These are phyloP conservation scores for Leptatherina wallacei DNA, from an alignment of 2,797 vertebrate species.

Conservation along the genomic window DNA sequence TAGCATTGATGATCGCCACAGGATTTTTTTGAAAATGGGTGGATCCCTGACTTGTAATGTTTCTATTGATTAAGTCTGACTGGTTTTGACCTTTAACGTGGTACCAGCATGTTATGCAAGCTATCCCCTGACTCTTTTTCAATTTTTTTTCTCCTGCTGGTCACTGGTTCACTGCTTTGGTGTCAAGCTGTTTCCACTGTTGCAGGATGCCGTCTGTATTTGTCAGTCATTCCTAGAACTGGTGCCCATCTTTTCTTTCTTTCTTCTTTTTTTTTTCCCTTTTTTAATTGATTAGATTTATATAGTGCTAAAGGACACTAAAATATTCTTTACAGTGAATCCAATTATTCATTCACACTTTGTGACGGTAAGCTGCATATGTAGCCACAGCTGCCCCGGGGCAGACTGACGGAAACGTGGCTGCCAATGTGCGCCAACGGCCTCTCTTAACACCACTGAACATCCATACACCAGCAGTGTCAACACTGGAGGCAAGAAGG, in stretches of 20 bases:
- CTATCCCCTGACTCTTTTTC: constrained; percentile 8
- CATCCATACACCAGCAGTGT: too few species aligned
- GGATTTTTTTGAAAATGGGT: background rate
- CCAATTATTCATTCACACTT: too few species aligned
- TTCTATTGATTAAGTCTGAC: background rate
- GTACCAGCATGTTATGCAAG: constrained; percentile 7
- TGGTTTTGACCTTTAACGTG: constrained; percentile 6
- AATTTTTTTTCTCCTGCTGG: constrained; percentile 35
- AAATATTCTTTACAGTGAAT: too few species aligned
- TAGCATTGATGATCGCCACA: background rate
- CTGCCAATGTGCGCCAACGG: too few species aligned
- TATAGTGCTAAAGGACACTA: too few species aligned
- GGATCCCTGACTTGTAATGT: background rate
- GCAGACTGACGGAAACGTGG: too few species aligned
- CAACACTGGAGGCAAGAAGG: too few species aligned
- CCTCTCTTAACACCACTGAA: too few species aligned
- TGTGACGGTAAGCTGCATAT: too few species aligned
- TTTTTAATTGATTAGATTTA: constrained; percentile 10
- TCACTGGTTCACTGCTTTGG: constrained; percentile 8
- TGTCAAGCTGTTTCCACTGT: constrained; percentile 4
- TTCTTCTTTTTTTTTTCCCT: background rate
- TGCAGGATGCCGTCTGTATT: constrained; percentile 18
- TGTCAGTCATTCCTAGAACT: constrained; percentile 54
- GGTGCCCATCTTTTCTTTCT: background rate
- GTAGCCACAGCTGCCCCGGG: too few species aligned